Percentiles rank a stretch among this genome's conserved stretches.
Evolutionary conservation across 2,797 vertebrate genomes (phyloP).

Genomic region (Eremophila alpestris): DNA sequence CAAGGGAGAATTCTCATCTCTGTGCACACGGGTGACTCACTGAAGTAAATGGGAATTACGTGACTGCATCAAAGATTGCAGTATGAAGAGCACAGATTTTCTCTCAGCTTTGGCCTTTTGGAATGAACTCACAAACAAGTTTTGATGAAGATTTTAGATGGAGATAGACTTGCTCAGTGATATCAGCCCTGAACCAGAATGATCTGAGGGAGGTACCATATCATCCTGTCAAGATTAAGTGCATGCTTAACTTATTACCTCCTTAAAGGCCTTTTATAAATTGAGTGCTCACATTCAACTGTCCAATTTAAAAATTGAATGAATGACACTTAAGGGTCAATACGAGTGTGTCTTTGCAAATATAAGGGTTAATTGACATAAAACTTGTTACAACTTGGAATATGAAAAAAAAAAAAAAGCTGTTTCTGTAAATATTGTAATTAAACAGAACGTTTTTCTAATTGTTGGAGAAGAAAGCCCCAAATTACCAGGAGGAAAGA

Average conservation of each 20-base stretch:
- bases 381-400: not conserved
- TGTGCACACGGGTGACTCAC: constrained; percentile 42
- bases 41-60: constrained; percentile 37
- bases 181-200: not conserved
- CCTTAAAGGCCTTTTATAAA: constrained; percentile 20
- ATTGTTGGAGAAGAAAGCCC: constrained; percentile 38
- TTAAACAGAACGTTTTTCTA: constrained; percentile 53
- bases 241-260: not conserved
- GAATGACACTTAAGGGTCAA: not conserved
- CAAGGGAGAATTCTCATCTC: constrained; percentile 56
- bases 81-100: not conserved
- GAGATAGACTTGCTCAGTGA: not conserved
- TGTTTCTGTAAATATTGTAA: constrained; percentile 44
- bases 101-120: not conserved
- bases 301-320: not conserved
- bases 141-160: constrained; percentile 12
- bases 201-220: not conserved
- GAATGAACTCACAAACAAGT: constrained; percentile 19
- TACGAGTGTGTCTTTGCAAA: not conserved
- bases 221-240: not conserved
- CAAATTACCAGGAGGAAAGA: constrained; percentile 37
- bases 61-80: constrained; percentile 35
- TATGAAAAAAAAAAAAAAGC: not conserved
- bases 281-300: not conserved
- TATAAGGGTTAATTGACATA: not conserved